Percentiles rank a stretch among this genome's conserved stretches.
These are phyloP conservation scores for Grammomys surdaster DNA, from an alignment of 2,113 vertebrate species.

Conservation along the genomic window DNA sequence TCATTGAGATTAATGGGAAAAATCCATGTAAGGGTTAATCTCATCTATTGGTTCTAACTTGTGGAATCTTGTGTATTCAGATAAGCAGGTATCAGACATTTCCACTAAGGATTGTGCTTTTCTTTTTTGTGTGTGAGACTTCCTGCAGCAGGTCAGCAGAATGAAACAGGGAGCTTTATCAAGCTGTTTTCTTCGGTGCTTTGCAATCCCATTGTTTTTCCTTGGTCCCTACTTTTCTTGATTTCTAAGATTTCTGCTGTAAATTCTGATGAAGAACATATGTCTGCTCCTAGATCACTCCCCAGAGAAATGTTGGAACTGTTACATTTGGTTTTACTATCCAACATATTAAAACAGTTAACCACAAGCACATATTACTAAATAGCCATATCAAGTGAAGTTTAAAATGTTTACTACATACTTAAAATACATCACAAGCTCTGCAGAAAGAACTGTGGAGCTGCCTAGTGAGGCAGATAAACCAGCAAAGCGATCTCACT, in stretches of 20 bases:
- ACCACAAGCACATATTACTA: conserved; percentile 81
- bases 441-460: conserved; percentile 56
- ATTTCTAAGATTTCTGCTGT: conserved; percentile 84
- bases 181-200: conserved; percentile 76
- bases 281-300: conserved; percentile 85
- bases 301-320: conserved; percentile 85
- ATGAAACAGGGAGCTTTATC: conserved; percentile 54
- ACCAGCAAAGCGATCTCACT: conserved; percentile 48
- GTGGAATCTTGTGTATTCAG: neutral
- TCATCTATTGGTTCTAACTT: conserved; percentile 5
- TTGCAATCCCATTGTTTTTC: conserved; percentile 73
- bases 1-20: neutral
- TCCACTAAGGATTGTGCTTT: conserved; percentile 40
- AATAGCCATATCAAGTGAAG: conserved; percentile 82
- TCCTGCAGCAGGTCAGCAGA: conserved; percentile 69
- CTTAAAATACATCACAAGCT: conserved; percentile 72
- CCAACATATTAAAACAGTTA: conserved; percentile 81
- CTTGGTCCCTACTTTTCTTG: conserved; percentile 72
- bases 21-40: neutral
- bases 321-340: conserved; percentile 86
- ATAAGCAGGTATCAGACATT: neutral
- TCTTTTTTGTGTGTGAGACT: conserved; percentile 37
- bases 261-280: conserved; percentile 86
- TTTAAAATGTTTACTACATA: conserved; percentile 68
- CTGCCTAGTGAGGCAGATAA: conserved; percentile 25